phyloP scores from a whole-genome alignment of 2,888 invertebrate species.

The Eristalinus sepulchralis region DNA sequence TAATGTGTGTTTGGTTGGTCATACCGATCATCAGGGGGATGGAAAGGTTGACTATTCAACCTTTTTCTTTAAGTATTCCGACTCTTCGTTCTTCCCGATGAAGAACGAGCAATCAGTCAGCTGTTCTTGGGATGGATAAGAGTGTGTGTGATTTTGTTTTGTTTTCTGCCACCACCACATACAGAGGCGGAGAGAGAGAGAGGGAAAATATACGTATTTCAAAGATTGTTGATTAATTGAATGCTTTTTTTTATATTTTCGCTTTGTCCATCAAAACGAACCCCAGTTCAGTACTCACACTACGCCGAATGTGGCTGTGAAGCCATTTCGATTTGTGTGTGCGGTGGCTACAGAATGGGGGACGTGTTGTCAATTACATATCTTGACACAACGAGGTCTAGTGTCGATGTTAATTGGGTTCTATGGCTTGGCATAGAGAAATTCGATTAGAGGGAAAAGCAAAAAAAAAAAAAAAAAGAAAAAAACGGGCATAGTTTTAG shows the following conservation, averaged over 20 bases:
- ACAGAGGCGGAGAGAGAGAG: not conserved
- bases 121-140: slow-evolving; percentile 44
- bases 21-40: not conserved
- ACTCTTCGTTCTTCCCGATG: slow-evolving; percentile 9
- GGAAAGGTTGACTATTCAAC: not conserved
- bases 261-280: not conserved
- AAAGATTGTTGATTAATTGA: slow-evolving; percentile 20
- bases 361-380: slow-evolving; percentile 5
- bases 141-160: slow-evolving; percentile 39
- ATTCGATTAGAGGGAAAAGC: not conserved
- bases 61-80: not conserved
- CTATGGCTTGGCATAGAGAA: not conserved
- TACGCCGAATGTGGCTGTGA: not conserved
- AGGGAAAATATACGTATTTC: not conserved
- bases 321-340: not conserved
- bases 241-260: not conserved
- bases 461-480: too few species aligned
- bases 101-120: slow-evolving; percentile 57
- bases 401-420: not conserved
- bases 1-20: not conserved
- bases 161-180: not conserved
- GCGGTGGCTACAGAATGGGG: not conserved
- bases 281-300: not conserved
- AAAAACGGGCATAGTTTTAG: not conserved
- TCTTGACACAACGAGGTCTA: not conserved